A percentile compares a stretch with the other conserved stretches of the same genome.
phyloP scores from a whole-genome alignment of 1,140 invertebrate genomes.

The Brachionus rotundiformis region DNA sequence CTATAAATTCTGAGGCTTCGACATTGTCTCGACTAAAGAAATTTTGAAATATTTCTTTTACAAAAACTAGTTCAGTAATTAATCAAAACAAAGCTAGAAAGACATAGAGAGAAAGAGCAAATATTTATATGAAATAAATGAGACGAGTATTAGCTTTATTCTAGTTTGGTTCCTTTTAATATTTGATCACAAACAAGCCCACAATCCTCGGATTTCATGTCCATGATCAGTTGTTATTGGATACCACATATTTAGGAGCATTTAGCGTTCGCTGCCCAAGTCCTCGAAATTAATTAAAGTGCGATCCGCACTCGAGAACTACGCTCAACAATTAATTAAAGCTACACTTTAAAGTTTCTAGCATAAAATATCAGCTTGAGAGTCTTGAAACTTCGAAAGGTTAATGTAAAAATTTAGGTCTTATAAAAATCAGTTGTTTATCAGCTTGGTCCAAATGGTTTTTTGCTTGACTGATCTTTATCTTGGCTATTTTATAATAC shows the following conservation, averaged over 20 bases:
- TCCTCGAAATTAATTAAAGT: neutral
- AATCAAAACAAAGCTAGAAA: slow-evolving; percentile 23
- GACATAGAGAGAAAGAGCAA: slow-evolving; percentile 19
- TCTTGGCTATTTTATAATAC: neutral
- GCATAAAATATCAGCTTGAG: neutral
- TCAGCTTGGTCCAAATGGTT: neutral
- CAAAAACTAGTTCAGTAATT: slow-evolving; percentile 39
- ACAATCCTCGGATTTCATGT: slow-evolving; percentile 12
- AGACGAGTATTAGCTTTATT: slow-evolving; percentile 1
- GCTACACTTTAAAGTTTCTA: neutral
- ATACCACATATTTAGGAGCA: neutral
- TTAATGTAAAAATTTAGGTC: slow-evolving; percentile 2
- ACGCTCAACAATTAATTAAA: neutral
- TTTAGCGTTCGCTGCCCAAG: neutral
- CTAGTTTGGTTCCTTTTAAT: slow-evolving; percentile 37
- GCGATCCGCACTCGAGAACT: too few relatives aligned
- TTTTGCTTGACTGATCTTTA: neutral
- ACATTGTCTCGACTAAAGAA: neutral
- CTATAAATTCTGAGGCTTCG: neutral
- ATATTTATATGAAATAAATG: slow-evolving; percentile 38
- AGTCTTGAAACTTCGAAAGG: neutral
- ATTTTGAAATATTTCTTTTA: neutral
- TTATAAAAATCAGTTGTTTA: neutral
- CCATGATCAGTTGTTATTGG: neutral
- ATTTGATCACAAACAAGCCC: slow-evolving; percentile 16